These are phyloP conservation scores for Agrypnia vestita DNA, from an alignment of 1,140 invertebrate species.

Conservation along the genomic window DNA sequence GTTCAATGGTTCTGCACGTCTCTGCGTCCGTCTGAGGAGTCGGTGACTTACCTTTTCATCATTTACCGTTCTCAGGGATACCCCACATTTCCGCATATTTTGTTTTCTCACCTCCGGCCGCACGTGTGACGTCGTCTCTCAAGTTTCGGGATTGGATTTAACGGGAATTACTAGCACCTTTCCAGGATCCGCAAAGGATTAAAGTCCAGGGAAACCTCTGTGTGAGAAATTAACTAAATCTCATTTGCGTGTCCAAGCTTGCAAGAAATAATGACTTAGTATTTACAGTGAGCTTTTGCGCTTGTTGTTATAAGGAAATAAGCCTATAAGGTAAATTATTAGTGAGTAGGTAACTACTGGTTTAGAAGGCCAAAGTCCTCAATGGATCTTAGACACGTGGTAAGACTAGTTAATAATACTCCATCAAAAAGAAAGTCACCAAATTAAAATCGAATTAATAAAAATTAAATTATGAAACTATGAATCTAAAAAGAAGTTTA, in stretches of 20 bases:
- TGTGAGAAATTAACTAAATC: not conserved
- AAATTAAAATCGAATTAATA: too few relatives aligned
- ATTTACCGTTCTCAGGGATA: not conserved
- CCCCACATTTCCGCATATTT: not conserved
- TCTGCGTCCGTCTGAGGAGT: not conserved
- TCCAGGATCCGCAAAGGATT: not conserved
- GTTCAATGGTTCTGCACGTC: not conserved
- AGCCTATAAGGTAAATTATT: too few relatives aligned
- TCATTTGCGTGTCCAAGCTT: not conserved
- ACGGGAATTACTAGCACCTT: not conserved
- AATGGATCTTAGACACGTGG: too few relatives aligned
- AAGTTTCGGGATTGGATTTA: constrained; percentile 2
- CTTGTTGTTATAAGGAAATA: too few relatives aligned
- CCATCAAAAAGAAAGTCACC: too few relatives aligned
- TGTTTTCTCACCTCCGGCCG: constrained; percentile 1
- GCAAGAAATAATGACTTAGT: too few relatives aligned
- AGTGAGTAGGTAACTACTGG: too few relatives aligned
- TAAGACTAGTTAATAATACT: too few relatives aligned
- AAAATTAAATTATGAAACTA: too few relatives aligned
- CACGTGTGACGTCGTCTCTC: not conserved
- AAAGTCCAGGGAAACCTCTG: not conserved
- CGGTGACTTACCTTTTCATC: not conserved
- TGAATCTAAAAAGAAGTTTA: too few relatives aligned
- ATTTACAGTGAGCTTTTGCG: too few relatives aligned
- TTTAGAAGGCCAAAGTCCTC: too few relatives aligned